Conservation (phyloP, 2,888 invertebrate species). For the Didymodactylos carnosus region DNA sequence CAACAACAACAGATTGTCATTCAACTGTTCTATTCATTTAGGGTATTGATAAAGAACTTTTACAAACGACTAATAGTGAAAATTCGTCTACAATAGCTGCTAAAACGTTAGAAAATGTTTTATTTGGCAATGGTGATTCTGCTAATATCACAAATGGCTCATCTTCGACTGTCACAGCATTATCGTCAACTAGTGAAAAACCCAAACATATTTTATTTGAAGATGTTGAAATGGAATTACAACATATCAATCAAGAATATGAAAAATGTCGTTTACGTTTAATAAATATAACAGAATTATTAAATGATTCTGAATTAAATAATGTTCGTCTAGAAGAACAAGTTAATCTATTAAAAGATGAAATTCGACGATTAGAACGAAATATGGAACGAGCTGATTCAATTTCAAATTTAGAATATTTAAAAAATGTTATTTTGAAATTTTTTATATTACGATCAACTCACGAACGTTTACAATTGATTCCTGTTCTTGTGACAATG, state of each 20-base stretch:
- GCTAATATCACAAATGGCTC: no score
- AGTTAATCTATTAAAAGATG: constrained; percentile 63
- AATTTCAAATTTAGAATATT: constrained; percentile 74
- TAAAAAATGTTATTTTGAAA: constrained; percentile 83
- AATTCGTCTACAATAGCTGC: not conserved
- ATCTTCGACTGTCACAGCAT: no score
- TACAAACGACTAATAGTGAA: not conserved
- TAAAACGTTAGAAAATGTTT: not conserved
- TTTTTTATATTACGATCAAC: constrained; percentile 64
- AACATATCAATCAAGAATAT: not conserved
- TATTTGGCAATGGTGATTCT: not conserved
- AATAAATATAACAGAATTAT: constrained; percentile 22
- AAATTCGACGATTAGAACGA: constrained; percentile 64
- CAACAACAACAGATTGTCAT: not conserved
- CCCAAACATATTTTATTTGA: not conserved
- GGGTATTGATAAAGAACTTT: no score
- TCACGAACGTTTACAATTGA: constrained; percentile 64
- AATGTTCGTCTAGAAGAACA: constrained; percentile 66
- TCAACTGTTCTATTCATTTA: no score
- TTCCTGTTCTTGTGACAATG: constrained; percentile 81
- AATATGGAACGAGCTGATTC: constrained; percentile 49
- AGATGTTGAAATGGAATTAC: not conserved
- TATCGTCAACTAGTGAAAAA: not conserved
- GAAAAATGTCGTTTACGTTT: constrained; percentile 1
- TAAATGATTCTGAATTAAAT: constrained; percentile 53